phyloP scores from a whole-genome alignment of 2,797 vertebrate species.

The Pipistrellus pygmaeus region DNA sequence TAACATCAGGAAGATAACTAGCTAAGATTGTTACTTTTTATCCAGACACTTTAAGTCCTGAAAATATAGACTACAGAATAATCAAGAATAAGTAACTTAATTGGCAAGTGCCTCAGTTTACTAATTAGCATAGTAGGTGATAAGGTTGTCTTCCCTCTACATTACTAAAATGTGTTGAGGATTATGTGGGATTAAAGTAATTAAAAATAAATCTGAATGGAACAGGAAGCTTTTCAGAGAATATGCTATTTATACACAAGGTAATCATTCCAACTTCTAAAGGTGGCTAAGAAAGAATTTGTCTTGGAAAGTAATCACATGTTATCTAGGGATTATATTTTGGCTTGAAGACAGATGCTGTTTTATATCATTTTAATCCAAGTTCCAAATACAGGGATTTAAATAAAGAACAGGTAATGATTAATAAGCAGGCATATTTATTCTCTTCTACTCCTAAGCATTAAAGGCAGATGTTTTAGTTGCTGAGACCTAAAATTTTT shows the following conservation, averaged over 20 bases:
- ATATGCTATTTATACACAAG: conserved; percentile 42
- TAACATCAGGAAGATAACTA: neutral
- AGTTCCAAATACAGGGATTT: conserved; percentile 62
- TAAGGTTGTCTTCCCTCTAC: neutral
- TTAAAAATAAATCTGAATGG: conserved; percentile 62
- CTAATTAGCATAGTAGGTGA: neutral
- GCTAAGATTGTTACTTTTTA: neutral
- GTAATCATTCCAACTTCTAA: conserved; percentile 43
- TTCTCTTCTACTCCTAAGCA: neutral
- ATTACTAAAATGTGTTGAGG: conserved; percentile 12
- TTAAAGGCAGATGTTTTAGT: neutral
- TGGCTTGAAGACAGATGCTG: conserved; percentile 60
- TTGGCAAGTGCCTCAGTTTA: conserved; percentile 59
- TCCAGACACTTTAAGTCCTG: neutral
- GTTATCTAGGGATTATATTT: conserved; percentile 49
- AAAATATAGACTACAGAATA: neutral
- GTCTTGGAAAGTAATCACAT: conserved; percentile 37
- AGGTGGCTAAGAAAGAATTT: conserved; percentile 29
- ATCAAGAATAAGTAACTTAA: conserved; percentile 32
- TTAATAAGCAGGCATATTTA: conserved; percentile 47
- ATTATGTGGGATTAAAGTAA: conserved; percentile 64
- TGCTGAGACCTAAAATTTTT: neutral
- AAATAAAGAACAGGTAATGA: conserved; percentile 62
- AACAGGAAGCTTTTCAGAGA: conserved; percentile 38
- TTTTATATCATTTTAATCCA: conserved; percentile 73